A percentile compares a stretch with the other conserved stretches of the same genome.
Evolutionary conservation across 2,113 vertebrate genomes (phyloP).

Genomic region (Platysternon megacephalum): DNA sequence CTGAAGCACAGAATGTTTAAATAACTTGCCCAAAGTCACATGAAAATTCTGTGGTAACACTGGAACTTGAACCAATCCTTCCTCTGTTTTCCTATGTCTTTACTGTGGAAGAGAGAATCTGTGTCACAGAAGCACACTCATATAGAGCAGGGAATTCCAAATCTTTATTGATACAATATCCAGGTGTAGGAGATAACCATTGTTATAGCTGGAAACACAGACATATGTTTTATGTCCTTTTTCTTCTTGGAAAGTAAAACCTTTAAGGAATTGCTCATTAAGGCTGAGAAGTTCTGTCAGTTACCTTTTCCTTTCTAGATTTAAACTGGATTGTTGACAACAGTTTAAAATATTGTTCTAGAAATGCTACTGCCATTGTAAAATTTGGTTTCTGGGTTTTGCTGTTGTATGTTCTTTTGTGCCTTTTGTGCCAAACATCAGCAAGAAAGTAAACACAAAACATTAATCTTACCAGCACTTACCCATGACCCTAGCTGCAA

Average conservation of each 20-base stretch:
- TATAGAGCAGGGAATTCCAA: neutral
- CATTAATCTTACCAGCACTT: neutral
- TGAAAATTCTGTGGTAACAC: neutral
- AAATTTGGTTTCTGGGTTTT: slow-evolving; percentile 10
- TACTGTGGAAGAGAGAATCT: neutral
- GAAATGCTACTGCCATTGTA: neutral
- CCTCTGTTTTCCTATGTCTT: slow-evolving; percentile 41
- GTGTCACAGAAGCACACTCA: neutral
- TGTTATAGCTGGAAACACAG: slow-evolving; percentile 47
- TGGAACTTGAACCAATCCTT: slow-evolving; percentile 11
- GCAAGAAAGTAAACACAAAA: neutral
- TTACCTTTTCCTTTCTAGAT: slow-evolving; percentile 5
- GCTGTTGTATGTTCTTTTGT: neutral
- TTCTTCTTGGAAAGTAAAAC: slow-evolving; percentile 43
- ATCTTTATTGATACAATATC: slow-evolving; percentile 25
- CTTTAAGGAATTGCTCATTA: slow-evolving; percentile 29
- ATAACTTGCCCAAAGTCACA: slow-evolving; percentile 12
- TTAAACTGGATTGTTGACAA: slow-evolving; percentile 28
- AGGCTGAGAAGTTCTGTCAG: neutral
- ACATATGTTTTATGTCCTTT: slow-evolving; percentile 24
- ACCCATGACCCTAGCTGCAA: neutral
- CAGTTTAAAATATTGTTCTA: neutral
- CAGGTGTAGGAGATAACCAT: slow-evolving; percentile 1
- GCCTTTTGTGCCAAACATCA: neutral
- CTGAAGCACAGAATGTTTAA: neutral